A percentile compares a stretch with the other conserved stretches of the same genome.
These are phyloP conservation scores for Microcaecilia unicolor DNA, from an alignment of 2,797 vertebrate species.

Conservation along the genomic window DNA sequence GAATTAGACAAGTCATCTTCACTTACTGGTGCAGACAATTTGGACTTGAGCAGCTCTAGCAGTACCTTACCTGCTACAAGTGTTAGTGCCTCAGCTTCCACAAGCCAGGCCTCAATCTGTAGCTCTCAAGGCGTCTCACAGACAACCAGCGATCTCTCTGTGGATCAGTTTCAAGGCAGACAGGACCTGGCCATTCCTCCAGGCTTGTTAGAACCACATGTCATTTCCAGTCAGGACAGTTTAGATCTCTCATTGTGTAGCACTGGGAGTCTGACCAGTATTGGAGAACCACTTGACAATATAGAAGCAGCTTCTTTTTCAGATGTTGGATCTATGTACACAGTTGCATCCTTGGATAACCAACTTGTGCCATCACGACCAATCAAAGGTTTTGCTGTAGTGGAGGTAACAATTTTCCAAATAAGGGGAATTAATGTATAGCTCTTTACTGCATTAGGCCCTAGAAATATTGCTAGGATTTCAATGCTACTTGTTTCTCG, in stretches of 20 bases:
- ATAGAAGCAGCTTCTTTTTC: slow-evolving; percentile 71
- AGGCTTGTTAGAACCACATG: slow-evolving; percentile 67
- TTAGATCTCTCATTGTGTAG: slow-evolving; percentile 89
- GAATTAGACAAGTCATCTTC: slow-evolving; percentile 61
- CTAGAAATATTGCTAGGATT: no score
- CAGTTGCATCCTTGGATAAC: slow-evolving; percentile 77
- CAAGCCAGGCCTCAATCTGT: slow-evolving; percentile 89
- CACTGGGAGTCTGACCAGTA: slow-evolving; percentile 85
- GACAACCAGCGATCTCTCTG: slow-evolving; percentile 77
- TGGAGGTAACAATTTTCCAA: slow-evolving; percentile 75
- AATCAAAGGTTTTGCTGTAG: slow-evolving; percentile 94
- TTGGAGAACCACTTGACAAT: slow-evolving; percentile 80
- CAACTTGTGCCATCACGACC: slow-evolving; percentile 63
- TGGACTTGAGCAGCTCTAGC: slow-evolving; percentile 85
- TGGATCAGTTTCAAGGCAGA: slow-evolving; percentile 64
- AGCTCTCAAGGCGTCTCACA: slow-evolving; percentile 86
- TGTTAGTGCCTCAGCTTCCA: slow-evolving; percentile 82
- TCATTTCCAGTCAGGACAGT: slow-evolving; percentile 92
- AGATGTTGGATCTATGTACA: slow-evolving; percentile 80
- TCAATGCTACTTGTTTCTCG: no score
- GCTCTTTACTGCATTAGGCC: no score
- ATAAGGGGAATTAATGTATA: no score
- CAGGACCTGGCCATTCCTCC: slow-evolving; percentile 62
- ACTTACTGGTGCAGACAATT: slow-evolving; percentile 62
- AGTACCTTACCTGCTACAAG: slow-evolving; percentile 83